Percentiles rank a stretch among this genome's conserved stretches.
Conservation (phyloP, 2,888 invertebrate genomes). For the Lomographa bimaculata region DNA sequence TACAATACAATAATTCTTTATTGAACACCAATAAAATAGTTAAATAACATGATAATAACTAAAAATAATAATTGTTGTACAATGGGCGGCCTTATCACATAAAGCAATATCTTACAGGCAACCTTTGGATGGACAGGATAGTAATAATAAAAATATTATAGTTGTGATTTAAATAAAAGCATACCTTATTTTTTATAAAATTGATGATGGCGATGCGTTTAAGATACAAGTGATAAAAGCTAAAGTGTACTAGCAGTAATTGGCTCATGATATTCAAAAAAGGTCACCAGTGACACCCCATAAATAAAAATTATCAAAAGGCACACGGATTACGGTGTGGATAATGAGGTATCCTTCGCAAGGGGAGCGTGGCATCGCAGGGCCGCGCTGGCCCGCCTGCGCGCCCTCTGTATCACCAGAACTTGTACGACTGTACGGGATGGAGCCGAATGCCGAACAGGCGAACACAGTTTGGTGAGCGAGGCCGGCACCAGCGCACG, state of each 20-base stretch:
- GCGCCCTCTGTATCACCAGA: constrained; percentile 68
- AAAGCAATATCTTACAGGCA: no score
- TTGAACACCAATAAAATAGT: no score
- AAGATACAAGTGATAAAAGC: constrained; percentile 7
- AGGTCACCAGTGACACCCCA: constrained; percentile 59
- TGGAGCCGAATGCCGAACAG: constrained; percentile 43
- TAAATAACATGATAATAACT: no score
- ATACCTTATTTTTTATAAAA: no score
- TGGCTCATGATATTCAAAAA: constrained; percentile 45
- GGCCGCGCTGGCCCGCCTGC: constrained; percentile 55
- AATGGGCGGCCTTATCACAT: no score
- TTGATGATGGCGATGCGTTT: constrained; percentile 8
- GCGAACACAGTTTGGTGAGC: constrained; percentile 70
- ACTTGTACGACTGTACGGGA: constrained; percentile 63
- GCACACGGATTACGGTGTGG: constrained; percentile 77
- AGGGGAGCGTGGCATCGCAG: constrained; percentile 47
- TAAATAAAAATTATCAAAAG: constrained; percentile 77
- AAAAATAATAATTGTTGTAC: no score
- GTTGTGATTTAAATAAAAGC: no score
- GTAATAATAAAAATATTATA: no score
- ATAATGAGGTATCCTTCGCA: constrained; percentile 80
- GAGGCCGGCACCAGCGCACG: constrained; percentile 59
- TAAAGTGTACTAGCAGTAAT: no score
- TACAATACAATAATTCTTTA: no score
- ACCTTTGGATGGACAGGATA: no score